Base-by-base conservation (phyloP, 1,140 invertebrate species). In the Ptiloglossa arizonensis region DNA sequence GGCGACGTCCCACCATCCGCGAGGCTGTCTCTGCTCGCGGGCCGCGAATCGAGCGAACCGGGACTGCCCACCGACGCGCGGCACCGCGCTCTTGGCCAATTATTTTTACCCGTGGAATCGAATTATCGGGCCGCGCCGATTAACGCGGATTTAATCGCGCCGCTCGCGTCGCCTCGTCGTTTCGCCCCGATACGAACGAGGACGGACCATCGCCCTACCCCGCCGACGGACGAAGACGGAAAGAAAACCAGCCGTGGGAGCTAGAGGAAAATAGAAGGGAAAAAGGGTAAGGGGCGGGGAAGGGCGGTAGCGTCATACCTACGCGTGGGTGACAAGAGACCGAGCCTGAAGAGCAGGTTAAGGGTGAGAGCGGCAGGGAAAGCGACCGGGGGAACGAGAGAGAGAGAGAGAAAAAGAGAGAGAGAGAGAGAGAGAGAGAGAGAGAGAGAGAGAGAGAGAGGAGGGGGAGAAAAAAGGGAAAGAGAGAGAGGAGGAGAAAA, bases 131-230 rank as follows among this genome's bases (percentile, higher is more conserved):
- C 81, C 9, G 82, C 62, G 77, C 48, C 87, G 89, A 91, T 92
- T 90, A 92, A 89, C 80, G 79, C 74, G 86, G 88, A 91, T 90
- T 91, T 90, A 89, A 91, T 91, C 89, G 87, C 87, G 68, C 79
- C 86, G 77, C 83, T 82, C 85, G n/a, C n/a, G 86, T 80, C 59
- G 56, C 54, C 46, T 71, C 70, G 59, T 59, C 75, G 54, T 72
- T 71, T 38, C 46, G 60, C 59, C 59, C 22, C 44, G 35, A 3
- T 35, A n/a, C 52, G 41, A 24, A 24, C 38, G 11, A 54, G 38
- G 50, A 41, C 24, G 38, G 29, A n/a, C 27, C 9, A 24, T 19
- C n/a, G n/a, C 6, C 1, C 13, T 50, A 2, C 19, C 15, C 5
- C 32, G 2, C 38, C n/a, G 19, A 22, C 5, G 44, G 15, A 29